A percentile compares a stretch with the other conserved stretches of the same genome.
Conservation (phyloP, 2,113 vertebrate species). For the Protobothrops flavoviridis region DNA sequence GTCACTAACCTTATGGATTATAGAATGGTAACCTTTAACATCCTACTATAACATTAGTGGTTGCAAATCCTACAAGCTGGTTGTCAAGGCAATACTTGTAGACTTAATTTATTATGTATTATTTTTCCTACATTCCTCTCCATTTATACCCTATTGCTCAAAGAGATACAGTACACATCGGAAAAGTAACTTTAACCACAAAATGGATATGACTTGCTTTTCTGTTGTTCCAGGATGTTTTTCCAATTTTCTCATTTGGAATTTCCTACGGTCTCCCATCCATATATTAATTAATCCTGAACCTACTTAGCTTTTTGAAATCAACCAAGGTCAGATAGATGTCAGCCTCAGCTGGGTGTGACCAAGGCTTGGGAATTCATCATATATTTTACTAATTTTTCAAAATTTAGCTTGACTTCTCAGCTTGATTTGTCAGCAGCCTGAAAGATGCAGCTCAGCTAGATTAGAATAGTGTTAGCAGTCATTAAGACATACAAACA, state of each 20-base stretch:
- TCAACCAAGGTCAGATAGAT: not conserved
- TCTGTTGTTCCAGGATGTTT: not conserved
- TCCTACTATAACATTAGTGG: not conserved
- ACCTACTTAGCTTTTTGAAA: not conserved
- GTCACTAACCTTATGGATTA: not conserved
- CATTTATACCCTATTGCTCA: not conserved
- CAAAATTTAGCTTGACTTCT: not conserved
- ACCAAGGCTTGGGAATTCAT: not conserved
- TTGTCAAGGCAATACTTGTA: not conserved
- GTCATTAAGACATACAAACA: not conserved
- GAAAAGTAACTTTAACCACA: not conserved
- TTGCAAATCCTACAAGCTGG: not conserved
- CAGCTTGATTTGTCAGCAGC: not conserved
- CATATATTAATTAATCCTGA: not conserved
- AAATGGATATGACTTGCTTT: not conserved
- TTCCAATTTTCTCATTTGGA: not conserved
- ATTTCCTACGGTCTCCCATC: not conserved
- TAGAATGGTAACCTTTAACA: not conserved
- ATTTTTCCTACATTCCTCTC: not conserved
- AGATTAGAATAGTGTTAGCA: not conserved
- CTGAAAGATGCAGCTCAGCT: not conserved
- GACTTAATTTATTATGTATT: not conserved
- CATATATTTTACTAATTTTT: not conserved
- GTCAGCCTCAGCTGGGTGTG: not conserved
- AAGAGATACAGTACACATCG: not conserved